Percentiles rank a stretch among this genome's conserved stretches.
phyloP scores from a whole-genome alignment of 2,888 invertebrate species.

The Spisula subtruncata region DNA sequence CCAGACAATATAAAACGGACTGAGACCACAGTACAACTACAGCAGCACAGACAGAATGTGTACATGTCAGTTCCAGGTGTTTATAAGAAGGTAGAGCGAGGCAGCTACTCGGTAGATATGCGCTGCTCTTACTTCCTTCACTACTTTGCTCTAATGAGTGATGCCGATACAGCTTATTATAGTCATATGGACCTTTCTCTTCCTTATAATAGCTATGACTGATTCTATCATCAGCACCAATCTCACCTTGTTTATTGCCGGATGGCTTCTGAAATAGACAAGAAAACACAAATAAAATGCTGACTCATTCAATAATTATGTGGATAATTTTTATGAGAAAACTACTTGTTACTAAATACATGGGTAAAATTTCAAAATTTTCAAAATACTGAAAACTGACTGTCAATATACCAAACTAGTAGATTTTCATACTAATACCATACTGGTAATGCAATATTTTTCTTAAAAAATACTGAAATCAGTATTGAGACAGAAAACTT shows the following conservation, averaged over 20 bases:
- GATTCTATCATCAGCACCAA: conserved; percentile 72
- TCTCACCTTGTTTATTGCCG: conserved; percentile 84
- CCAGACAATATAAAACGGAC: conserved; percentile 50
- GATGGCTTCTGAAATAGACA: conserved; percentile 83
- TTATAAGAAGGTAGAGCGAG: conserved; percentile 44
- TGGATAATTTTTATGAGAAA: no score
- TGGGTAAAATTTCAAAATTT: no score
- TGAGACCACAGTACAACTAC: conserved; percentile 46
- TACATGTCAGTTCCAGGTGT: conserved; percentile 47
- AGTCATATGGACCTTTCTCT: conserved; percentile 78
- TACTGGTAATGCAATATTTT: no score
- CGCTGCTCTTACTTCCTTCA: conserved; percentile 74
- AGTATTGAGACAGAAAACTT: no score
- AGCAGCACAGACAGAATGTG: conserved; percentile 40
- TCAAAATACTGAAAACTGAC: no score
- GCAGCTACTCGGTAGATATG: conserved; percentile 46
- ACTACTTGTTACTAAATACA: no score
- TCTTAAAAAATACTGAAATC: no score
- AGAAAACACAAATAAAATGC: background rate
- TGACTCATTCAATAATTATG: no score
- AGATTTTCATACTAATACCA: no score
- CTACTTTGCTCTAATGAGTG: conserved; percentile 83
- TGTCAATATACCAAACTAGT: no score
- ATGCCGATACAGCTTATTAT: conserved; percentile 80
- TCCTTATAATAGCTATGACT: conserved; percentile 77